phyloP scores from a whole-genome alignment of 2,797 vertebrate species.

The Selene dorsalis region DNA sequence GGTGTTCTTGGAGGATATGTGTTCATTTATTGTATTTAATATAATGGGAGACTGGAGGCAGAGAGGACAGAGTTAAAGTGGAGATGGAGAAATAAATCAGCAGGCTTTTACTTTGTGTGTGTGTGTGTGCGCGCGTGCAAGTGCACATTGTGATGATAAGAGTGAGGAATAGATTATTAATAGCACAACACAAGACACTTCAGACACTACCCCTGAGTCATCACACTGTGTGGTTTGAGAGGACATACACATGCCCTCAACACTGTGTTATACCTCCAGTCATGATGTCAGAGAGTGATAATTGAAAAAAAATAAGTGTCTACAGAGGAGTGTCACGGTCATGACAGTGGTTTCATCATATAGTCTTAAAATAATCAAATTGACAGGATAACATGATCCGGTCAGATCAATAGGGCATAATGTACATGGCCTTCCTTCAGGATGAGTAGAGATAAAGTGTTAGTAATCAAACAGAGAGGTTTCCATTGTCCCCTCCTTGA shows the following conservation, averaged over 20 bases:
- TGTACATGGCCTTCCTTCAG: background rate
- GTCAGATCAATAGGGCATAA: slow-evolving; percentile 20
- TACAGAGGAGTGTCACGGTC: background rate
- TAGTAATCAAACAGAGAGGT: slow-evolving; percentile 62
- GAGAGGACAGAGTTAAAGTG: background rate
- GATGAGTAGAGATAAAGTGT: slow-evolving; percentile 19
- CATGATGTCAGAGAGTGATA: background rate
- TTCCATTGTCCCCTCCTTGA: slow-evolving; percentile 45
- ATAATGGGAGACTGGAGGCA: background rate
- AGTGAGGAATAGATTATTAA: slow-evolving; percentile 16
- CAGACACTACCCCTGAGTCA: slow-evolving; percentile 26
- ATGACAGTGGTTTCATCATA: background rate
- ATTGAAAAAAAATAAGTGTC: background rate
- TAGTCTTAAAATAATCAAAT: slow-evolving; percentile 22
- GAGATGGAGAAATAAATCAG: background rate
- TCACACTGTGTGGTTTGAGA: slow-evolving; percentile 14
- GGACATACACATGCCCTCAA: background rate
- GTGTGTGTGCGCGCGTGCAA: background rate
- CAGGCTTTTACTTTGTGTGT: slow-evolving; percentile 5
- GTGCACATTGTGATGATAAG: slow-evolving; percentile 1
- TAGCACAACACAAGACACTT: background rate
- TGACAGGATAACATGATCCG: slow-evolving; percentile 2
- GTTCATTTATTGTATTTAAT: slow-evolving; percentile 13
- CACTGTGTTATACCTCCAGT: slow-evolving; percentile 7
- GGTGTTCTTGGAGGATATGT: slow-evolving; percentile 8